Evolutionary conservation across 2,888 invertebrate species (phyloP).

Genomic region (Anorthoa munda): DNA sequence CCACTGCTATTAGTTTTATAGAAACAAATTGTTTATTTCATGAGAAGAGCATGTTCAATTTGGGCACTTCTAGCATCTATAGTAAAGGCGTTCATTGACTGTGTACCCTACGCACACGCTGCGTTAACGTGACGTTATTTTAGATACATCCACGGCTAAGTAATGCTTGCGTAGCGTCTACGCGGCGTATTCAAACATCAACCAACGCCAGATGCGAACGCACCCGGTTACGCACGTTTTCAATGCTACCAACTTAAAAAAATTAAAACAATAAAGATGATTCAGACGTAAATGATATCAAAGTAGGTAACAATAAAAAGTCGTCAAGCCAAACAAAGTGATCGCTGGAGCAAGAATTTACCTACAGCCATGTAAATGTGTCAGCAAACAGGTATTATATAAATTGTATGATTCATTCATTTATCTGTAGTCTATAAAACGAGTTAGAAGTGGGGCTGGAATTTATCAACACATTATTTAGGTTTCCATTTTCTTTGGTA

Average conservation of each 20-base stretch:
- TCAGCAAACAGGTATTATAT: constrained; percentile 65
- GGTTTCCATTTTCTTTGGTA: not conserved
- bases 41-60: not conserved
- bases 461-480: not conserved
- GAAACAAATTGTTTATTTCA: not conserved
- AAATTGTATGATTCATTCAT: constrained; percentile 52
- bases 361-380: constrained; percentile 47
- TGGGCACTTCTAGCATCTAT: not conserved
- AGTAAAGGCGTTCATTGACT: not conserved
- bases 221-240: not conserved
- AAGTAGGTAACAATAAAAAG: constrained; percentile 52
- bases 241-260: constrained; percentile 12
- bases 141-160: not conserved
- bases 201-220: not conserved
- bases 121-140: not conserved
- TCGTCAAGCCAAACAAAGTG: constrained; percentile 51
- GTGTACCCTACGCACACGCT: not conserved
- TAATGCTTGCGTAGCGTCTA: not conserved
- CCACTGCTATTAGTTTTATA: not conserved
- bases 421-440: constrained; percentile 37
- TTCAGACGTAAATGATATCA: constrained; percentile 44
- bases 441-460: not conserved
- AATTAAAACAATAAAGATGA: constrained; percentile 45
- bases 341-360: constrained; percentile 59
- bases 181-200: not conserved